Evolutionary conservation across 2,888 invertebrate genomes (phyloP).

Genomic region (Punctoribates punctum): DNA sequence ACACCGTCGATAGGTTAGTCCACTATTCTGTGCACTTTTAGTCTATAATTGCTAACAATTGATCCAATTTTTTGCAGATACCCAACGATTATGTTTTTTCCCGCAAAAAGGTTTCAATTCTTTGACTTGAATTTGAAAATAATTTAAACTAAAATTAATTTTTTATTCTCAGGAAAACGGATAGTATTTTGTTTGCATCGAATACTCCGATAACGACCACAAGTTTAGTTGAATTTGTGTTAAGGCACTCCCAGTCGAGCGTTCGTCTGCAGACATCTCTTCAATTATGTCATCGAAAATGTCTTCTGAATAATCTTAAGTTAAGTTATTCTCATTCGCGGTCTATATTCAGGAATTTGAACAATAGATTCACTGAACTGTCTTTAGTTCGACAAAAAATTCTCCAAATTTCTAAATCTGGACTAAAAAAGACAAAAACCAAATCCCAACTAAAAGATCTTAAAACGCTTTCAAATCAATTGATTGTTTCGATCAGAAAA

Average conservation of each 20-base stretch:
- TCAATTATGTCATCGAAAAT: slow-evolving; percentile 45
- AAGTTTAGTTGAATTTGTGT: slow-evolving; percentile 67
- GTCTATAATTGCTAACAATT: background rate
- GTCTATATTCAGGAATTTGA: background rate
- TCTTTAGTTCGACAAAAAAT: slow-evolving; percentile 33
- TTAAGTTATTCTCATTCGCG: slow-evolving; percentile 15
- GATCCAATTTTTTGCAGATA: slow-evolving; percentile 53
- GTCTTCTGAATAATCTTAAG: slow-evolving; percentile 44
- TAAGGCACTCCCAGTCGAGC: slow-evolving; percentile 54
- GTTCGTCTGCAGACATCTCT: slow-evolving; percentile 45
- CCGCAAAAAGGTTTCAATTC: slow-evolving; percentile 60
- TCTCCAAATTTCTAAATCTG: background rate
- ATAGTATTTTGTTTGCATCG: slow-evolving; percentile 67
- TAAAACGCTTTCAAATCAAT: background rate
- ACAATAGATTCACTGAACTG: background rate
- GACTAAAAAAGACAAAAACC: background rate
- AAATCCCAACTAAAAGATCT: slow-evolving; percentile 10
- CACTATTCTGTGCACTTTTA: background rate
- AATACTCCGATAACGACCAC: slow-evolving; percentile 62
- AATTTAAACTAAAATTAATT: slow-evolving; percentile 47
- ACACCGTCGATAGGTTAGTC: slow-evolving; percentile 64
- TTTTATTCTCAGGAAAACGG: slow-evolving; percentile 60
- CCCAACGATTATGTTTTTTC: slow-evolving; percentile 77
- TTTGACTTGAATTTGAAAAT: background rate
- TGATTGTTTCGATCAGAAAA: slow-evolving; percentile 9